phyloP scores from a whole-genome alignment of 2,113 vertebrate species.

The Psophia crepitans region DNA sequence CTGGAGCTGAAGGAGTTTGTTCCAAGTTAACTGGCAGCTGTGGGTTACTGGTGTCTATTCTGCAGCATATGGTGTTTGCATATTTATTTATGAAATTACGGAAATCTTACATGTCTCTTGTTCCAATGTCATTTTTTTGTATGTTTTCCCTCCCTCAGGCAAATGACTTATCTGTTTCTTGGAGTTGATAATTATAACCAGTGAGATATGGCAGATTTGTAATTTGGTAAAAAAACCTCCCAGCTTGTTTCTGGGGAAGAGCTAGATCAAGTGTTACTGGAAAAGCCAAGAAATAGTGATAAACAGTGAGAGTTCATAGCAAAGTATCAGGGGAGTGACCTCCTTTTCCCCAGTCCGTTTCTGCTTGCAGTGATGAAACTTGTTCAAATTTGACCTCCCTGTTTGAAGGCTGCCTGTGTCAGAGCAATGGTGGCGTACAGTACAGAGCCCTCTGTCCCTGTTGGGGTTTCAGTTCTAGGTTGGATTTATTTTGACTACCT shows the following conservation, averaged over 20 bases:
- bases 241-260: neutral
- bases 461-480: neutral
- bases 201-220: neutral
- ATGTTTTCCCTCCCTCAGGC: neutral
- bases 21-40: neutral
- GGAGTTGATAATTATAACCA: neutral
- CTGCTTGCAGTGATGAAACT: neutral
- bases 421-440: neutral
- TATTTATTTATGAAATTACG: slow-evolving; percentile 17
- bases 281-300: neutral
- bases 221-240: neutral
- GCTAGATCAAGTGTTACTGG: neutral
- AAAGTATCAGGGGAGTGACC: neutral
- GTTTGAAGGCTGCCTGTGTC: neutral
- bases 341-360: neutral
- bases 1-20: neutral
- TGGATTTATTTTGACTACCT: neutral
- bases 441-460: neutral
- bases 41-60: neutral
- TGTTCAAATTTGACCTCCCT: neutral
- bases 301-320: neutral
- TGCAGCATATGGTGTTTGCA: neutral
- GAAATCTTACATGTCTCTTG: neutral
- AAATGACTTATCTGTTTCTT: neutral
- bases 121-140: neutral